Evolutionary conservation across 2,113 vertebrate species (phyloP), one percentile per base, ranked within the genome.

Genomic region (Chiloscyllium plagiosum): DNA sequence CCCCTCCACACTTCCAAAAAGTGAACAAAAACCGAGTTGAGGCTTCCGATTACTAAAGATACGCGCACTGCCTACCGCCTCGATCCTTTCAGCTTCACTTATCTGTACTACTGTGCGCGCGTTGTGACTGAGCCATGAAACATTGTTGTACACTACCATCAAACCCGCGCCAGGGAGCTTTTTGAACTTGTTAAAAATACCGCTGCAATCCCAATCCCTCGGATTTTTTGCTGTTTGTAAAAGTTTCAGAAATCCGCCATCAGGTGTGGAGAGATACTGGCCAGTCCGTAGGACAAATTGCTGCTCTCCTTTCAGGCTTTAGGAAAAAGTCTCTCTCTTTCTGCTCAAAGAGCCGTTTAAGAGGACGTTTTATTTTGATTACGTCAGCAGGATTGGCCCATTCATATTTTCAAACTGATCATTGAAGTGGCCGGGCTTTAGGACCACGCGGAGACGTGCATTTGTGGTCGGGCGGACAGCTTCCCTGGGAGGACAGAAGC

Each of bases 311-410:
- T 29, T 17, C 24, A 26, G 52, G 50, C 87, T 33, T 15, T n/a
- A 4, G 65, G 19, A 6, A 12, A 29, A 5, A 76, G 29, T 33
- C 0, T 76, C 33, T 42, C 4, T 47, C 17, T 29, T 56, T 56
- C 65, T 29, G 56, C 52, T 26, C 52, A 65, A 4, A 29, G 26
- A n/a, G 17, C 87, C 29, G 52, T n/a, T 65, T 33, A 26, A 92
- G 87, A 33, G 56, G 52, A 22, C n/a, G 87, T n/a, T 42, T 15
- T 92, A 33, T 94, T 70, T 69, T 94, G 65, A 37, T 94, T 42
- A 94, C 92, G 66, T 94, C 92, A 94, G 92, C 37, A 68, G 92
- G n/a, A 94, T 69, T 68, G 65, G n/a, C 22, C 92, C 92, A 94
- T 94, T 94, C 92, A 94, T 94, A 94, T 69, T 94, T 94, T 94